phyloP scores from a whole-genome alignment of 2,113 vertebrate genomes.

The Naja naja region DNA sequence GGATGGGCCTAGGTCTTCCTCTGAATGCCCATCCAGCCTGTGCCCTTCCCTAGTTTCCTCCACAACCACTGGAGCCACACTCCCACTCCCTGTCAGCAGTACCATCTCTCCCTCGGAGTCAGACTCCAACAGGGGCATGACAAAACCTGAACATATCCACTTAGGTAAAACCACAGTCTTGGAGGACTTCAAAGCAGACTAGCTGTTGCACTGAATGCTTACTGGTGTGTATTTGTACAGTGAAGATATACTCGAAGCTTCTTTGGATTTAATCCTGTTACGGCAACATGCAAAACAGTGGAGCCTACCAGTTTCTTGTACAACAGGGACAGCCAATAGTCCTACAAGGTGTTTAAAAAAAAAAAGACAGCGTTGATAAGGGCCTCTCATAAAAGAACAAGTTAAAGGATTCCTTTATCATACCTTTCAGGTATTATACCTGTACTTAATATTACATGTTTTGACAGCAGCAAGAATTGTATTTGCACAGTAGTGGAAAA shows the following conservation, averaged over 20 bases:
- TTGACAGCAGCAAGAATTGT: too few relatives aligned
- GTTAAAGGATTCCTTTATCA: too few relatives aligned
- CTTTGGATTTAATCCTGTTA: conserved; percentile 27
- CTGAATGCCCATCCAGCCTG: too few relatives aligned
- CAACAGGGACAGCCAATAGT: conserved; percentile 93
- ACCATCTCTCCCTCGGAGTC: too few relatives aligned
- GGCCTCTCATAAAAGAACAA: not conserved
- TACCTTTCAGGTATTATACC: too few relatives aligned
- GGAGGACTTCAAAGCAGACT: not conserved
- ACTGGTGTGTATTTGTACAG: conserved; percentile 82
- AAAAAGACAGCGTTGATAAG: not conserved
- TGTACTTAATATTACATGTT: too few relatives aligned
- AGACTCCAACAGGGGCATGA: too few relatives aligned
- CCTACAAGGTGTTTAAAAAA: conserved; percentile 66
- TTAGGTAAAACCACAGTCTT: not conserved
- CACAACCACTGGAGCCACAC: too few relatives aligned
- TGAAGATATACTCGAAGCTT: conserved; percentile 86
- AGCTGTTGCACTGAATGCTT: conserved; percentile 31
- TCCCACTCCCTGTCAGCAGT: too few relatives aligned
- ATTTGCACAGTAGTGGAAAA: too few relatives aligned
- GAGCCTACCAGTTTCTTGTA: conserved; percentile 89
- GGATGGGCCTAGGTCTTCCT: too few relatives aligned
- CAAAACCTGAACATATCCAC: not conserved
- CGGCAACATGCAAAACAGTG: conserved; percentile 72
- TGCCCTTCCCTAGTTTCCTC: too few relatives aligned